Evolutionary conservation across 1,140 invertebrate species (phyloP), one percentile per base, ranked within the genome.

Genomic region (Drosophila ficusphila): DNA sequence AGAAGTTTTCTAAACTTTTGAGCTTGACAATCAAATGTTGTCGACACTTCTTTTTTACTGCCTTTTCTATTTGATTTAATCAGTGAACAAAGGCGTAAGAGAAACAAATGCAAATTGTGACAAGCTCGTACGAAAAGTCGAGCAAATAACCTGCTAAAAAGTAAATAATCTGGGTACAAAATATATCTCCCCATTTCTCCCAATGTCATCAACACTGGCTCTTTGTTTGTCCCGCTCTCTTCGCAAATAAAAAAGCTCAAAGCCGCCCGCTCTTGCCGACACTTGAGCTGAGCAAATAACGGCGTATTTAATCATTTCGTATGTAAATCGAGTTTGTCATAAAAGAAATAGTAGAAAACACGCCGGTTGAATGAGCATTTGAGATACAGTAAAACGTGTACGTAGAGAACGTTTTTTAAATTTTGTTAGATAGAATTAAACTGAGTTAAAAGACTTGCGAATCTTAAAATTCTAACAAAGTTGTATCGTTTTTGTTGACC

Each of bases 301-400:
- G 56, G 57, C 68, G 56, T 77, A 78, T 78, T 78, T 79, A 71
- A 83, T 83, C 62, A 83, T 83, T 83, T 83, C 14, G 70, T 52
- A 83, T 83, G 79, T 75, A 83, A 83, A 83, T 83, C 74, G 51
- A 53, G 62, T 83, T 78, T 85, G 49, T 31, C 75, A 75, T 61
- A 78, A 85, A 70, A 65, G 57, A 65, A 67, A 67, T 31, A 65
- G 5, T 9, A 49, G 29, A 31, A 25, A 58, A 53, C 23, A 48
- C 3, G 64, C 19, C 53, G 54, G 36, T 18, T 48, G 47, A 51
- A 19, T 42, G 36, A 0, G 36, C 4, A 11, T 33, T 7, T 5
- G 11, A 12, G 25, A 1, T 56, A 58, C 54, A 58, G 54, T 18
- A 8, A 4, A 27, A 5, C 7, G 8, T 14, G 3, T 7, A 41